Evolutionary conservation across 1,140 invertebrate genomes (phyloP), one percentile per base, ranked within the genome.

Genomic region (Bombus terrestris): DNA sequence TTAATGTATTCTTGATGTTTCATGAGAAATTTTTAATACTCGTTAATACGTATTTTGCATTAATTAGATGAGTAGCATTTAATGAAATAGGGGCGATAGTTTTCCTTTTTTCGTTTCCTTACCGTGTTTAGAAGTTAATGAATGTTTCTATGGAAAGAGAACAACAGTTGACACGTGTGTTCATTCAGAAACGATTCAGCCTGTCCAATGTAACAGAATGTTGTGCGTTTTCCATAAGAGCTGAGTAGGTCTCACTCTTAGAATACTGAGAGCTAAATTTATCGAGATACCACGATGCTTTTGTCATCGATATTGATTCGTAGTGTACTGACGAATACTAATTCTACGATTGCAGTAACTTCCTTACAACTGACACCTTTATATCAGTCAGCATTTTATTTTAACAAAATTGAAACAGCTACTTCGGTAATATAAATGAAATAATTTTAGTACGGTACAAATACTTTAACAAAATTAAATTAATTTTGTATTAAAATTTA

Each of bases 281-380:
- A 85, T 62, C 68, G 53, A 28, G 66, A 80, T 85, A 39, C 57
- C 68, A 37, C 68, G 18, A 53, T 80, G 77, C 22, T n/a, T 71
- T 25, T 80, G 77, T 85, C 83, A 84, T 84, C 53, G 39, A 13
- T 53, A 64, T 80, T 59, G 41, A 80, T 85, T 80, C 76, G 15
- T 6, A 39, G 57, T 39, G 8, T 53, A 37, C 25, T 28, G 28
- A 28, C 47, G 77, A 64, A 39, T 64, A 64, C 13, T 77, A 64
- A 66, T 78, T 35, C 18, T 12, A 22, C 15, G 25, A 37, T 39
- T 13, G 2, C 10, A 6, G 12, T 35, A 4, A 37, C 18, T 69
- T 69, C 5, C 25, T 28, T 15, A 25, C 25, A 41, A 1, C 4
- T 22, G 28, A 41, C 35, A 18, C 6, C 35, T 69, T 1, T 13